Percentiles rank a stretch among this genome's conserved stretches.
phyloP scores from a whole-genome alignment of 1,140 invertebrate genomes.

The Scaptomyza pallida region DNA sequence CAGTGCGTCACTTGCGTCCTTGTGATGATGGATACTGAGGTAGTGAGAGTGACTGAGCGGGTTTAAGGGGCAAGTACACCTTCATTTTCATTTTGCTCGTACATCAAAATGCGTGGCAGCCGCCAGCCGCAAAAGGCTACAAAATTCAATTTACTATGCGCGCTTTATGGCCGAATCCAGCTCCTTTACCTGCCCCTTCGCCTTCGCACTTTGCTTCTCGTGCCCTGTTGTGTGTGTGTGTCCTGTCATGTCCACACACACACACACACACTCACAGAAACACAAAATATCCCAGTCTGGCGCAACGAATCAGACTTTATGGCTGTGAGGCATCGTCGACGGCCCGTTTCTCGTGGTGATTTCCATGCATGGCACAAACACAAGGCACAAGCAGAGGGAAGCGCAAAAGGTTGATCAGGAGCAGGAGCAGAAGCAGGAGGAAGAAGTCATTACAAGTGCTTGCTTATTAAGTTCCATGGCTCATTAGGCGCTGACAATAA shows the following conservation, averaged over 20 bases:
- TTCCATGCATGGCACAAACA: slow-evolving; percentile 43
- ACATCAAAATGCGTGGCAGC: slow-evolving; percentile 35
- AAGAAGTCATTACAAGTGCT: slow-evolving; percentile 80
- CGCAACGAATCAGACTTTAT: slow-evolving; percentile 58
- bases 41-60: not conserved
- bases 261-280: not conserved
- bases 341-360: slow-evolving; percentile 31
- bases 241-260: not conserved
- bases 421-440: no score
- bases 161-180: slow-evolving; percentile 73
- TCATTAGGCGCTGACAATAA: slow-evolving; percentile 77
- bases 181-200: no score
- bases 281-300: slow-evolving; percentile 22
- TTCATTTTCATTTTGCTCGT: slow-evolving; percentile 24
- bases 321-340: slow-evolving; percentile 34
- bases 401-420: no score
- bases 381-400: slow-evolving; percentile 1
- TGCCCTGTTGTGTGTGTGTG: no score
- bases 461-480: slow-evolving; percentile 81
- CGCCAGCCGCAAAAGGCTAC: slow-evolving; percentile 72
- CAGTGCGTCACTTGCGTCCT: slow-evolving; percentile 21
- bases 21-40: not conserved
- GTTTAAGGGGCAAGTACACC: slow-evolving; percentile 15
- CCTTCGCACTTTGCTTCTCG: no score
- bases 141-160: slow-evolving; percentile 82